phyloP scores from a whole-genome alignment of 2,113 vertebrate species.

The Hyaena hyaena region DNA sequence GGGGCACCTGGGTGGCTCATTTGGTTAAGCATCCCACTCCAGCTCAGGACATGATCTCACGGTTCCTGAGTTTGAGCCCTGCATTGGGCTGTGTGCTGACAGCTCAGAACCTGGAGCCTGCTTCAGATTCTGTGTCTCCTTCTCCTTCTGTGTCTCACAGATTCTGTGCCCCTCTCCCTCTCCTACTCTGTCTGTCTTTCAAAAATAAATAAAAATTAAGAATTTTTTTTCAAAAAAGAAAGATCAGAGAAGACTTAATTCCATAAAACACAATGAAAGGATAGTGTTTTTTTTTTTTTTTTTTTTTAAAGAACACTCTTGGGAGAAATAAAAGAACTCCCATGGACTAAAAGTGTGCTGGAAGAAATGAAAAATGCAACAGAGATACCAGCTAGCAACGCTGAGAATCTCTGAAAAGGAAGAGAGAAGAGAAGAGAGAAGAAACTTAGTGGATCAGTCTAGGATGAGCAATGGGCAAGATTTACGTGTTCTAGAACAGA shows the following conservation, averaged over 20 bases:
- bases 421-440: background rate
- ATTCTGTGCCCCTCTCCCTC: no score
- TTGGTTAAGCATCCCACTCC: no score
- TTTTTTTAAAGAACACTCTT: background rate
- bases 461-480: background rate
- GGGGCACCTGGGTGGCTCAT: no score
- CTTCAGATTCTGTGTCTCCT: no score
- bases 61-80: no score
- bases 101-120: no score
- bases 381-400: background rate
- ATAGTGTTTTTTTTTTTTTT: background rate
- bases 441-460: background rate
- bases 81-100: no score
- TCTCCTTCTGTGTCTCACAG: no score
- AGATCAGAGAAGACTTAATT: background rate
- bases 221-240: no score
- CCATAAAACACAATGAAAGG: background rate
- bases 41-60: no score
- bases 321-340: background rate
- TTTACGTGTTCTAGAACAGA: background rate
- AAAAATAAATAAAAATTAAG: no score
- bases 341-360: background rate
- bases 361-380: background rate
- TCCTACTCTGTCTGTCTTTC: no score
- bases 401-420: background rate